Conservation (phyloP, 2,113 vertebrate species). For the Ellobius talpinus region DNA sequence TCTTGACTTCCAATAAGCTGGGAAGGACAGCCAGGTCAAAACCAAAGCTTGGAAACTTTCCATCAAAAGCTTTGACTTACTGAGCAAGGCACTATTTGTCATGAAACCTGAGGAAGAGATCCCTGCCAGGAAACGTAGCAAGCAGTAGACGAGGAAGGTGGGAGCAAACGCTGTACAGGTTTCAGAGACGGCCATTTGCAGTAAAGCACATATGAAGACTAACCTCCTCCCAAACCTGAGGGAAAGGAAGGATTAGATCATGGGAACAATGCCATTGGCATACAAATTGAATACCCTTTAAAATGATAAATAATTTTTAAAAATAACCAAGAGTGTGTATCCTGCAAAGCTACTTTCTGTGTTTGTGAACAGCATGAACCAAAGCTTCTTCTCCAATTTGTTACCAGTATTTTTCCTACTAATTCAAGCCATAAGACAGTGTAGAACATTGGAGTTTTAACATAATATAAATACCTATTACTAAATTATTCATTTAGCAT, state of each 20-base stretch:
- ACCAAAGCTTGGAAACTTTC: background rate
- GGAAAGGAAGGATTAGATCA: background rate
- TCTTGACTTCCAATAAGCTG: background rate
- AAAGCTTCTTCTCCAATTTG: background rate
- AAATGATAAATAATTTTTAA: background rate
- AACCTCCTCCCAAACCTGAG: slow-evolving; percentile 84
- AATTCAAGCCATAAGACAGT: background rate
- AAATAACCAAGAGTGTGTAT: background rate
- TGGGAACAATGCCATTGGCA: background rate
- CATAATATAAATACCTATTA: background rate
- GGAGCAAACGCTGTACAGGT: slow-evolving; percentile 81
- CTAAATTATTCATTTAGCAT: background rate
- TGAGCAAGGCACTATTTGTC: slow-evolving; percentile 81
- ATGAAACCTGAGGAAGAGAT: slow-evolving; percentile 52
- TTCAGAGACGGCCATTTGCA: slow-evolving; percentile 78
- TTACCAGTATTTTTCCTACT: background rate
- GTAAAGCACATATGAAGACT: slow-evolving; percentile 77
- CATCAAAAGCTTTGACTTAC: slow-evolving; percentile 73
- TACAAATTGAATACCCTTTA: background rate
- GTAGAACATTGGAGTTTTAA: background rate
- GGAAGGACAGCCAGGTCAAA: background rate
- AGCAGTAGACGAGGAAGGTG: slow-evolving; percentile 79
- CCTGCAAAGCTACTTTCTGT: background rate
- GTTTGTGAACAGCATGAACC: background rate
- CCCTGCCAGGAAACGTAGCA: slow-evolving; percentile 83